phyloP scores from a whole-genome alignment of 2,888 invertebrate genomes.

The Polietes domitor region DNA sequence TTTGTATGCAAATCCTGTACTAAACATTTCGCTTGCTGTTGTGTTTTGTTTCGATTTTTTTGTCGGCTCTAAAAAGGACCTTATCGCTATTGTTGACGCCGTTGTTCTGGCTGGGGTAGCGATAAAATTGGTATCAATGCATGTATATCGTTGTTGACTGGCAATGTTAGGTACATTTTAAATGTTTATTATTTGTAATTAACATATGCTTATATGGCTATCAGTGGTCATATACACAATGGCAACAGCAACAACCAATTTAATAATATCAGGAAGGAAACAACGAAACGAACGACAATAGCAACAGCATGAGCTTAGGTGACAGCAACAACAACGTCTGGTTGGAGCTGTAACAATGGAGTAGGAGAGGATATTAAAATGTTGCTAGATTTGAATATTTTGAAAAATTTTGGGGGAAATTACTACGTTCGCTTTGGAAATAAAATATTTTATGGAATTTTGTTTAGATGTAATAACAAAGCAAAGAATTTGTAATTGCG shows the following conservation, averaged over 20 bases:
- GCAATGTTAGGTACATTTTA: constrained; percentile 17
- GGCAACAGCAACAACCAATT: not conserved
- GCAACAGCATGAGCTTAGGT: not conserved
- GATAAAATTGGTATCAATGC: constrained; percentile 12
- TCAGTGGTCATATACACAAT: constrained; percentile 25
- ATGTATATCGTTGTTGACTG: not conserved
- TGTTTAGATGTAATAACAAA: not conserved
- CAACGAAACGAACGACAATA: too few relatives aligned
- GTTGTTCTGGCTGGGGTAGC: constrained; percentile 13
- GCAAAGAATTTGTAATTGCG: too few relatives aligned
- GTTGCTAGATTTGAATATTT: not conserved
- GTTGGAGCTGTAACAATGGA: not conserved
- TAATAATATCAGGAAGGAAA: constrained; percentile 41
- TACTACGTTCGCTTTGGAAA: not conserved
- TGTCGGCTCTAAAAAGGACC: constrained; percentile 9
- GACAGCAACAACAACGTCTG: constrained; percentile 13
- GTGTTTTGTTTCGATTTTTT: constrained; percentile 1
- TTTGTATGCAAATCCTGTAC: constrained; percentile 30
- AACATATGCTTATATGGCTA: constrained; percentile 46
- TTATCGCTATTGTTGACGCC: constrained; percentile 6
- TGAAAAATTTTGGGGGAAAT: not conserved
- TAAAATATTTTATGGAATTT: not conserved
- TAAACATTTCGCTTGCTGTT: constrained; percentile 12
- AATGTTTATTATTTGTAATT: constrained; percentile 42
- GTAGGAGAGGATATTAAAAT: not conserved